These are phyloP conservation scores for Hybos culiciformis DNA, from an alignment of 2,888 invertebrate species.

Conservation along the genomic window DNA sequence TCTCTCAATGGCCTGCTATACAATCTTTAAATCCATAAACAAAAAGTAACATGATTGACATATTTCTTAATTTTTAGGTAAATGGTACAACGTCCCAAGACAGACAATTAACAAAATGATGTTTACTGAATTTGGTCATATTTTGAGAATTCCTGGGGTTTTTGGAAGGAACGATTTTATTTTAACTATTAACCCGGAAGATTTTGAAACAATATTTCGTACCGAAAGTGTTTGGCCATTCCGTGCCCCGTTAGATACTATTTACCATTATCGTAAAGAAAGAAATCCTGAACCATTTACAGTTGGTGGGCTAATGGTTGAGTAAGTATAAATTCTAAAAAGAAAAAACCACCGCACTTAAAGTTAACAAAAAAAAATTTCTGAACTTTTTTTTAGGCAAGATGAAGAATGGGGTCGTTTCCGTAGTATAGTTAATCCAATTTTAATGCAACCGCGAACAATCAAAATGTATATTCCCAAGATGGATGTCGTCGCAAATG, in stretches of 20 bases:
- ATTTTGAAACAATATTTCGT: conserved; percentile 37
- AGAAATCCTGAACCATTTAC: conserved; percentile 19
- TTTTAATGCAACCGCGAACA: conserved; percentile 48
- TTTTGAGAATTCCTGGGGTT: conserved; percentile 32
- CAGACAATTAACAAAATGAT: conserved; percentile 17
- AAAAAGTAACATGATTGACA: no score
- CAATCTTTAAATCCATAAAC: no score
- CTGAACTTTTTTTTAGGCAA: conserved; percentile 33
- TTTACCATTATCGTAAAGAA: conserved; percentile 30
- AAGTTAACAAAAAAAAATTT: background rate
- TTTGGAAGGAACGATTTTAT: conserved; percentile 28
- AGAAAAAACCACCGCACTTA: background rate
- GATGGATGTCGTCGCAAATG: conserved; percentile 35
- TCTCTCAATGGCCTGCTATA: no score
- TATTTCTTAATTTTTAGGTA: conserved; percentile 12
- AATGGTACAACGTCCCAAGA: conserved; percentile 15
- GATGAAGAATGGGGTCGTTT: conserved; percentile 53
- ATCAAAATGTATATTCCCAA: conserved; percentile 39
- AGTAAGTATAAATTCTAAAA: conserved; percentile 11
- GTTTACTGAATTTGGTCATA: conserved; percentile 28
- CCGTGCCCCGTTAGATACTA: conserved; percentile 29
- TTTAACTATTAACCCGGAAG: conserved; percentile 38
- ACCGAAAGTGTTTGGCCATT: conserved; percentile 37
- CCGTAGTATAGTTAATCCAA: conserved; percentile 51
- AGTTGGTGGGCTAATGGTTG: conserved; percentile 16